Evolutionary conservation across 2,888 invertebrate species (phyloP).

Genomic region (Hermaeophaga mercurialis): DNA sequence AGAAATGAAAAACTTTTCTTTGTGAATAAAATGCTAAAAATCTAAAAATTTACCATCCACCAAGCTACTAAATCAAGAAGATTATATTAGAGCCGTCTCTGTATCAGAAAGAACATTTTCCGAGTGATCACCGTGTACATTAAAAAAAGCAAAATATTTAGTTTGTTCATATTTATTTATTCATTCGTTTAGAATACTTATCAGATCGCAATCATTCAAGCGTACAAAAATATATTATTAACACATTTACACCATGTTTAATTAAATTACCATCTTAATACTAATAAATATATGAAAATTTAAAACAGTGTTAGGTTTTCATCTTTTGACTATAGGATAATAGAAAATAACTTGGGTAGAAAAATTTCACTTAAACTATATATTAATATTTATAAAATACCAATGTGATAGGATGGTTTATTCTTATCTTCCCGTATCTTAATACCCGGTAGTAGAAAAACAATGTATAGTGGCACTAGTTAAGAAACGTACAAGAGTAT

Average conservation of each 20-base stretch:
- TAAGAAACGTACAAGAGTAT: too few relatives aligned
- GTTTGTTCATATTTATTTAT: constrained; percentile 35
- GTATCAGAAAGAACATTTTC: too few relatives aligned
- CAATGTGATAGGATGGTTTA: constrained; percentile 6
- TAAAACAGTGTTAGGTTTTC: constrained; percentile 23
- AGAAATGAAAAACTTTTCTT: too few relatives aligned
- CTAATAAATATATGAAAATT: constrained; percentile 23
- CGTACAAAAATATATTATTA: constrained; percentile 58
- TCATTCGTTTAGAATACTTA: constrained; percentile 52
- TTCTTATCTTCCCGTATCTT: constrained; percentile 16
- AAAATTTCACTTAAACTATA: background rate
- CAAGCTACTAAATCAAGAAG: too few relatives aligned
- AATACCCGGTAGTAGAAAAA: constrained; percentile 1
- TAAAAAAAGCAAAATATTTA: background rate
- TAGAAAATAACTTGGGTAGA: constrained; percentile 15
- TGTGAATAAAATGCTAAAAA: too few relatives aligned
- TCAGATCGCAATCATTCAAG: constrained; percentile 56
- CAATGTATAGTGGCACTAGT: constrained; percentile 8
- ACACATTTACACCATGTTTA: constrained; percentile 50
- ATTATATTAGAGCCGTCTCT: too few relatives aligned
- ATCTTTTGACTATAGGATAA: constrained; percentile 26
- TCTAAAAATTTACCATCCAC: too few relatives aligned
- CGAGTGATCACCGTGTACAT: too few relatives aligned
- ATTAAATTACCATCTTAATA: constrained; percentile 27
- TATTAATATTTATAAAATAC: constrained; percentile 16